Evolutionary conservation across 2,797 vertebrate genomes (phyloP).

Genomic region (Anolis apletophallus): DNA sequence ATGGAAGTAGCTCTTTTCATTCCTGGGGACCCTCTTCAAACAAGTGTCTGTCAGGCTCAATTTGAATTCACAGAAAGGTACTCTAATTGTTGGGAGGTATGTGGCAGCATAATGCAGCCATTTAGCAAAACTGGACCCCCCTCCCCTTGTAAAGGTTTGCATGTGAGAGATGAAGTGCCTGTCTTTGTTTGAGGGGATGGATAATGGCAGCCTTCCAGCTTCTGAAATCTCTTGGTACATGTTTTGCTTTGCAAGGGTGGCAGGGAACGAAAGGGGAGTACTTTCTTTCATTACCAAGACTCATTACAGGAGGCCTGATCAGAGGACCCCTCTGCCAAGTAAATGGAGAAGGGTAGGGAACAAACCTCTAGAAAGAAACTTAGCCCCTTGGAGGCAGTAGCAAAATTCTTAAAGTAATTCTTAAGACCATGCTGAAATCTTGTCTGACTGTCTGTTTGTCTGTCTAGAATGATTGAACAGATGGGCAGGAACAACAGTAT

Average conservation of each 20-base stretch:
- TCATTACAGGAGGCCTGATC: slow-evolving; percentile 19
- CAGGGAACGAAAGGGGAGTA: background rate
- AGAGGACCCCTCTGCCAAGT: slow-evolving; percentile 7
- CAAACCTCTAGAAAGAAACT: background rate
- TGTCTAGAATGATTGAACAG: background rate
- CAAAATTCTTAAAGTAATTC: background rate
- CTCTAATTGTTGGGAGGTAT: slow-evolving; percentile 77
- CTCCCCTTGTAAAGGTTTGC: slow-evolving; percentile 68
- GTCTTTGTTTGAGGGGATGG: slow-evolving; percentile 32
- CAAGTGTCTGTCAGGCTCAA: slow-evolving; percentile 78
- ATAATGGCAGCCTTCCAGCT: background rate
- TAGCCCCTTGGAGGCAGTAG: background rate
- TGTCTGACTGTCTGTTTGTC: background rate
- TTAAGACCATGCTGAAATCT: background rate
- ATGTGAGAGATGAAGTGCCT: slow-evolving; percentile 57
- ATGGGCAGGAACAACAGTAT: background rate
- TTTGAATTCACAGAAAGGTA: slow-evolving; percentile 71
- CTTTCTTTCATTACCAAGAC: slow-evolving; percentile 15
- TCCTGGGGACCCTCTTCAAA: slow-evolving; percentile 81
- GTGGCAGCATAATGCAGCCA: slow-evolving; percentile 67
- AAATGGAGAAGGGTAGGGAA: background rate
- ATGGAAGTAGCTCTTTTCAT: slow-evolving; percentile 74
- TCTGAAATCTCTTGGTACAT: slow-evolving; percentile 28
- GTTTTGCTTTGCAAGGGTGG: slow-evolving; percentile 3
- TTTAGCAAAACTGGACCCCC: slow-evolving; percentile 69